Evolutionary conservation across 64 coral and sea anemone genomes (phyloP).

Genomic region (Porites lutea): DNA sequence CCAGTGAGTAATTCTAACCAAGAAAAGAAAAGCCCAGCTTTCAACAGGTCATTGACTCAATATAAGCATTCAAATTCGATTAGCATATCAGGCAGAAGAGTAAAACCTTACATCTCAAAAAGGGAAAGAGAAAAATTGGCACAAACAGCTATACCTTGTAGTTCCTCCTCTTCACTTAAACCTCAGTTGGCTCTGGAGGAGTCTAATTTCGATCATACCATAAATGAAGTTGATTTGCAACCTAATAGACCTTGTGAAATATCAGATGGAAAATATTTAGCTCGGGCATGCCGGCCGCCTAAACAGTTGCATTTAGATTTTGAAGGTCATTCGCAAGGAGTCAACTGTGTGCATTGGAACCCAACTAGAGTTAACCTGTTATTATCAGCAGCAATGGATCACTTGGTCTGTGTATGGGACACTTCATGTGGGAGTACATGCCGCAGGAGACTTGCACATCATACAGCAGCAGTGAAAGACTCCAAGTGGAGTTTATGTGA

Average conservation of each 20-base stretch:
- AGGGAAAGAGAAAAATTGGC: conserved; percentile 23
- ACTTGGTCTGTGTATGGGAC: conserved; percentile 81
- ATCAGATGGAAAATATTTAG: not conserved
- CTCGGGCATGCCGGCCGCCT: conserved; percentile 43
- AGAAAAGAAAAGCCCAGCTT: not conserved
- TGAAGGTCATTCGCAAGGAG: conserved; percentile 59
- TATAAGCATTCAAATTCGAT: not conserved
- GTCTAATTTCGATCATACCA: not conserved
- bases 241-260: not conserved
- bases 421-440: conserved; percentile 34
- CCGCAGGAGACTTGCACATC: conserved; percentile 47
- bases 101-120: conserved; percentile 55
- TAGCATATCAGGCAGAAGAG: not conserved
- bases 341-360: conserved; percentile 86
- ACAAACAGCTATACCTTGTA: not conserved
- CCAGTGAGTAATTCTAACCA: not conserved
- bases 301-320: conserved; percentile 50
- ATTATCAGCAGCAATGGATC: conserved; percentile 89
- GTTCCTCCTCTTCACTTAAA: not conserved
- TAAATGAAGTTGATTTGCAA: not conserved
- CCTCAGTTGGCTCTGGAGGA: not conserved
- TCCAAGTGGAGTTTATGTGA: conserved; percentile 84
- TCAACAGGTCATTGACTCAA: not conserved
- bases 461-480: conserved; percentile 87
- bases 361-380: conserved; percentile 74